These are phyloP conservation scores for Columba janthina DNA, from an alignment of 2,113 vertebrate species.

Conservation along the genomic window DNA sequence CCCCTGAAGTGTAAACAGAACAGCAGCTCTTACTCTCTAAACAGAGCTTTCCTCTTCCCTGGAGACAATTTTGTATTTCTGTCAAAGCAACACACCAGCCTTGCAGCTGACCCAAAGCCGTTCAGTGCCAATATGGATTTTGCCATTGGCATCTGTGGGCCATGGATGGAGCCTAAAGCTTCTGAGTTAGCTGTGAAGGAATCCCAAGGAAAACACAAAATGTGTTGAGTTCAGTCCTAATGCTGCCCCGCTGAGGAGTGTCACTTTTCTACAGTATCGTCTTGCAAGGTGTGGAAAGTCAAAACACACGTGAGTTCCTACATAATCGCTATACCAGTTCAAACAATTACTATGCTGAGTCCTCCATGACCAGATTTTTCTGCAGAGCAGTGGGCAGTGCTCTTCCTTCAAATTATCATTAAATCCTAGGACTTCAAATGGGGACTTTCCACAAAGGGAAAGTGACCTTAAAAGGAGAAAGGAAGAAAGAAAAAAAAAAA, in stretches of 20 bases:
- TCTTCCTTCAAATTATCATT: not conserved
- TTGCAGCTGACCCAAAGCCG: not conserved
- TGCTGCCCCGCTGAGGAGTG: not conserved
- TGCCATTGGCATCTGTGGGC: not conserved
- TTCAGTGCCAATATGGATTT: not conserved
- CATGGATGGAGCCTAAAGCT: not conserved
- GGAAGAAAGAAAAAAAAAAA: not conserved
- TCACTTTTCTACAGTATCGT: not conserved
- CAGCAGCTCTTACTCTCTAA: not conserved
- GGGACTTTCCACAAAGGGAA: not conserved
- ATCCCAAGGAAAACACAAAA: rapidly evolving
- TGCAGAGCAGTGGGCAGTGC: not conserved
- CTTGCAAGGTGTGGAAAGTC: rapidly evolving
- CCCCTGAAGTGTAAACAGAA: not conserved
- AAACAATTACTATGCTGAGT: not conserved
- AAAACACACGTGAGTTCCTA: not conserved
- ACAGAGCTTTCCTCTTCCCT: not conserved
- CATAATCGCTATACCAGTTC: not conserved
- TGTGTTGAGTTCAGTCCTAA: not conserved
- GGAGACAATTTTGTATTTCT: not conserved
- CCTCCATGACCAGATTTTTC: not conserved
- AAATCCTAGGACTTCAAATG: not conserved
- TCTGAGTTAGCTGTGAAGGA: not conserved
- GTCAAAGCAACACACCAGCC: not conserved
- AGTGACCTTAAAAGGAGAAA: not conserved